Base-by-base conservation (phyloP, 2,113 vertebrate genomes). In the Mixornis gularis region DNA sequence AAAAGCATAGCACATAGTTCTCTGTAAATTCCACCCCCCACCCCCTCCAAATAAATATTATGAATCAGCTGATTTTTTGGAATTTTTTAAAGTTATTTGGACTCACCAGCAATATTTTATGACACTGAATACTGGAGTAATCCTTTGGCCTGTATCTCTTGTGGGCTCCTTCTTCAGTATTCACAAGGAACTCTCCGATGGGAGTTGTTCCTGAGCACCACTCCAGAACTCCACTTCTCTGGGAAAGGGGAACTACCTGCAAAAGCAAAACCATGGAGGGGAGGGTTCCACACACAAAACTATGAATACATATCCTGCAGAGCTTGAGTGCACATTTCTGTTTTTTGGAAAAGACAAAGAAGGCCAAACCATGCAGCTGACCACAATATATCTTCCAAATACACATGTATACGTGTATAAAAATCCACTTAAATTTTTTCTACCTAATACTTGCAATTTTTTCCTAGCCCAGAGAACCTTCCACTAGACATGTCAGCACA, bases 221-320 rank as follows among this genome's bases (percentile, higher is more conserved):
- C 85, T 99, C 99, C 22, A 99, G 98, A 71, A 99, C 98, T 1
- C 99, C 99, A 16, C 99, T 99, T 46, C 98, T 97, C 98, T 99
- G 99, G 10, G 99, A 99, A 82, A 99, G 98, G 3, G 99, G 99
- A 92, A 99, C 99, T 94, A 99, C 99, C 99, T 99, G 88, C 26
- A 59, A 60, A 78, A 70, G 36, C 40, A 87, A 79, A 84, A 20
- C 24, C 73, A 32, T 1, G 0, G 79, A 36, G 62, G 12, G 36
- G 11, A 85, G 13, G 26, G 29, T 49, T 59, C 36, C 7, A 71
- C 44, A 72, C 56, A 62, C 29, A 22, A 4, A 25, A 2, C 38
- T 26, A 13, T 6, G 24, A 17, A 38, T 2, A 5, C 0, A 17
- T 11, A 13, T 1, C 6, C 64, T 72, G 46, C 74, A 56, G 18